Percentiles rank a stretch among this genome's conserved stretches.
Evolutionary conservation across 2,113 vertebrate genomes (phyloP).

Genomic region (Nothobranchius kuhntae): DNA sequence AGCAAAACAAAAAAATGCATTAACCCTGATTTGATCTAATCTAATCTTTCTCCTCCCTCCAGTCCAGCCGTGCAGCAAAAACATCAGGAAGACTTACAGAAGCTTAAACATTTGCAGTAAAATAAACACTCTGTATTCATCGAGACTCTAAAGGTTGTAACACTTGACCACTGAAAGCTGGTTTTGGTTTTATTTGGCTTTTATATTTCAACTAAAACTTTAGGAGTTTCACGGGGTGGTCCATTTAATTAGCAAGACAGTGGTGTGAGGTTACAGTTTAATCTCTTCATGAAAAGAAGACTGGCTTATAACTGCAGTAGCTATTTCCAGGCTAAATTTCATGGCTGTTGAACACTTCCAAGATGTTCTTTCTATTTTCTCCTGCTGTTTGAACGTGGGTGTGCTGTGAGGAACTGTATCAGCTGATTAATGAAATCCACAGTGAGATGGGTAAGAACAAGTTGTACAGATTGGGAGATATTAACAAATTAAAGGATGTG

Average conservation of each 20-base stretch:
- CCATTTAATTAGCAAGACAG: not conserved
- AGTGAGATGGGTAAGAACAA: constrained; percentile 11
- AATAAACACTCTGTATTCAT: constrained; percentile 26
- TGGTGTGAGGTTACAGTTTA: not conserved
- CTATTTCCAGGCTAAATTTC: constrained; percentile 19
- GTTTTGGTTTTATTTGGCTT: constrained; percentile 45
- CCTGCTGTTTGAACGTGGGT: constrained; percentile 30
- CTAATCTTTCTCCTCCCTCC: not conserved
- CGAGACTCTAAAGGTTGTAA: constrained; percentile 30
- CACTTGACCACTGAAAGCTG: constrained; percentile 26
- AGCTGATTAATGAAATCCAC: constrained; percentile 52
- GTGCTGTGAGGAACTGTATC: constrained; percentile 21
- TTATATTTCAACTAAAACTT: constrained; percentile 8
- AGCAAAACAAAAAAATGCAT: too few species aligned
- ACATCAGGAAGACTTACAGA: constrained; percentile 12
- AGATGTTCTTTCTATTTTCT: constrained; percentile 22
- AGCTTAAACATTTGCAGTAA: constrained; percentile 13
- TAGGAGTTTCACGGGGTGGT: not conserved
- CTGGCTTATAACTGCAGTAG: constrained; percentile 21
- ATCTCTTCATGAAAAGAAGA: constrained; percentile 15
- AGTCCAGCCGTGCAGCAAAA: not conserved
- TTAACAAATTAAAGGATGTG: constrained; percentile 28
- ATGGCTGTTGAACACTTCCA: constrained; percentile 25
- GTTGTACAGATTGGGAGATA: constrained; percentile 29
- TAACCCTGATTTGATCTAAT: too few species aligned